A percentile compares a stretch with the other conserved stretches of the same genome.
These are phyloP conservation scores for Platysternon megacephalum DNA, from an alignment of 2,113 vertebrate genomes.

Conservation along the genomic window DNA sequence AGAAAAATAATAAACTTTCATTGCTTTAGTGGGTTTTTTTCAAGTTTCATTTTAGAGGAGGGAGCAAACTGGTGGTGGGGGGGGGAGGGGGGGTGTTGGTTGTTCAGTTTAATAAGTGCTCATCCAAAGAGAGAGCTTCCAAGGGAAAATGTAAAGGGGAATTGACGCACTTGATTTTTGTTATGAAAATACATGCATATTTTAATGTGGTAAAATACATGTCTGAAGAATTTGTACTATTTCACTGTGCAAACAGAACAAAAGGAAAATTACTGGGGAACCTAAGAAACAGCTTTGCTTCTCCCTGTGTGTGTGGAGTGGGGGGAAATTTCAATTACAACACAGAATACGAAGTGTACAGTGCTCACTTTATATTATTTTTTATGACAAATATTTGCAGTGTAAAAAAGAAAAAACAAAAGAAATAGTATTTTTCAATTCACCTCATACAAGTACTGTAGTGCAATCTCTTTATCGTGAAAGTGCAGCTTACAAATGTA, in stretches of 20 bases:
- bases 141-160: conserved; percentile 4
- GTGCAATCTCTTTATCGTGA: too few relatives aligned
- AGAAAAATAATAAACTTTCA: background rate
- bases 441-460: too few relatives aligned
- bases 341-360: too few relatives aligned
- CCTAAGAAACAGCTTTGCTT: conserved; percentile 26
- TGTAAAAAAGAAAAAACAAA: too few relatives aligned
- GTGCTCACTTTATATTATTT: too few relatives aligned
- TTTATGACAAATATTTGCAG: too few relatives aligned
- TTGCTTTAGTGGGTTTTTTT: background rate
- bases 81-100: background rate
- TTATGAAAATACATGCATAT: conserved; percentile 19
- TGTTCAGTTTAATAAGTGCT: conserved; percentile 32
- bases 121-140: conserved; percentile 7
- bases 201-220: conserved; percentile 43
- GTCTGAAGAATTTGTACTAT: conserved; percentile 32
- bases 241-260: conserved; percentile 51
- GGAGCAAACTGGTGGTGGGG: background rate
- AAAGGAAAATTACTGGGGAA: background rate
- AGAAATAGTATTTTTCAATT: too few relatives aligned
- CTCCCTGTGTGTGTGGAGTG: conserved; percentile 5
- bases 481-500: too few relatives aligned
- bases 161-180: conserved; percentile 14
- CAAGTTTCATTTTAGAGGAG: conserved; percentile 28
- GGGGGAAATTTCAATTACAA: background rate